Percentiles rank a stretch among this genome's conserved stretches.
Conservation (phyloP, 1,140 invertebrate genomes). For the Orchesella cincta region DNA sequence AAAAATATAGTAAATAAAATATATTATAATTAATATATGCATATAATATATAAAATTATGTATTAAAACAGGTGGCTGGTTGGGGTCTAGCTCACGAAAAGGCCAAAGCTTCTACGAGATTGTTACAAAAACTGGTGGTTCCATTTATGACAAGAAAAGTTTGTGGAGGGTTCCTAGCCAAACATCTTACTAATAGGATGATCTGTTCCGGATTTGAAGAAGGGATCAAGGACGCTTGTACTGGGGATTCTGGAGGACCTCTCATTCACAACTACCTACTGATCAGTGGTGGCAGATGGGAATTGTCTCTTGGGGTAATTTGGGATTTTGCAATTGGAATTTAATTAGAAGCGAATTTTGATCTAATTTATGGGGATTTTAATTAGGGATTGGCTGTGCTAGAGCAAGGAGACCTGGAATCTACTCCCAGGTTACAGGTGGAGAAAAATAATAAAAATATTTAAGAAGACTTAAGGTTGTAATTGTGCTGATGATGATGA, state of each 20-base stretch:
- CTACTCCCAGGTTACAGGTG: slow-evolving; percentile 43
- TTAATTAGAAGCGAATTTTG: background rate
- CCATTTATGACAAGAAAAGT: slow-evolving; percentile 41
- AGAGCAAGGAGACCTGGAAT: slow-evolving; percentile 41
- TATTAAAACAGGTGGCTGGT: slow-evolving; percentile 46
- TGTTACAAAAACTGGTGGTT: slow-evolving; percentile 44
- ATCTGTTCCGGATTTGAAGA: slow-evolving; percentile 55
- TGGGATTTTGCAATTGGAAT: background rate
- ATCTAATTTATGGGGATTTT: background rate
- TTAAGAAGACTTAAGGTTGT: background rate
- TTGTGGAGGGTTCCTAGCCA: too few species aligned
- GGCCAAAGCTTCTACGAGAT: slow-evolving; percentile 19
- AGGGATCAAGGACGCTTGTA: slow-evolving; percentile 56
- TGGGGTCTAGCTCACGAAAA: slow-evolving; percentile 17
- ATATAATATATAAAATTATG: too few species aligned
- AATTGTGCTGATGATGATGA: background rate
- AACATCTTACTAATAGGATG: slow-evolving; percentile 49
- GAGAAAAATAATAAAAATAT: background rate
- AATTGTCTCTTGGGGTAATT: slow-evolving; percentile 56
- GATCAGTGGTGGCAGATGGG: slow-evolving; percentile 54
- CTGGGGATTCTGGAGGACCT: slow-evolving; percentile 58
- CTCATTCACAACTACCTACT: slow-evolving; percentile 50
- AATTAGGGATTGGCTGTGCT: slow-evolving; percentile 43
- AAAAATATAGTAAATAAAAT: too few species aligned
- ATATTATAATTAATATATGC: too few species aligned